A percentile compares a stretch with the other conserved stretches of the same genome.
These are phyloP conservation scores for Steinernema carpocapsae DNA, from an alignment of 2,888 invertebrate genomes.

Conservation along the genomic window DNA sequence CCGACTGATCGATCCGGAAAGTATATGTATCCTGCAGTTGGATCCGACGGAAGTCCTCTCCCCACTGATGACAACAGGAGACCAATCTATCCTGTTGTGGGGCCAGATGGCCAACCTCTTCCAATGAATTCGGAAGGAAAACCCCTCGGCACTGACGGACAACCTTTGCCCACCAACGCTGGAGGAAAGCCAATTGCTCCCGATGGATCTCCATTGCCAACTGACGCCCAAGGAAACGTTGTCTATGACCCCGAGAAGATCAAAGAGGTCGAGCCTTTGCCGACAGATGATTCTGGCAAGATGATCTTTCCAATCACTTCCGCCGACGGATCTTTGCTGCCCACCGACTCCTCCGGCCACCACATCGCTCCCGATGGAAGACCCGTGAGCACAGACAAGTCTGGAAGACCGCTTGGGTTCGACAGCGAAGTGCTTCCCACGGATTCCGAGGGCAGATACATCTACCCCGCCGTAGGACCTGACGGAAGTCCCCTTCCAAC, in stretches of 20 bases:
- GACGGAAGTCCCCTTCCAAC: conserved; percentile 43
- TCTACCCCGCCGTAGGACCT: conserved; percentile 36
- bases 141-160: not conserved
- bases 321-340: conserved; percentile 34
- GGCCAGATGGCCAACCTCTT: conserved; percentile 27
- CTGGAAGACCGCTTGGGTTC: conserved; percentile 37
- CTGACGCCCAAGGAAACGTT: conserved; percentile 43
- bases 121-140: not conserved
- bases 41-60: conserved; percentile 44
- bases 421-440: conserved; percentile 36
- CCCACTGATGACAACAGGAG: conserved; percentile 38
- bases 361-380: conserved; percentile 36
- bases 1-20: conserved; percentile 39
- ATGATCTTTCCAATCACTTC: conserved; percentile 38
- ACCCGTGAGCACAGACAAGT: conserved; percentile 30
- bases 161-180: conserved; percentile 43
- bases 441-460: conserved; percentile 34
- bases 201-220: conserved; percentile 42
- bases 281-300: conserved; percentile 39
- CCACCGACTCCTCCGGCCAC: conserved; percentile 44
- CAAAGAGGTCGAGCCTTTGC: conserved; percentile 27
- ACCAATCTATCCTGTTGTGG: conserved; percentile 40
- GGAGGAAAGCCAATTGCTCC: conserved; percentile 42
- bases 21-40: conserved; percentile 35
- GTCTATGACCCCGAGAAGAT: conserved; percentile 35